These are phyloP conservation scores for Tanaodytes sp. DNA, from an alignment of 2,888 invertebrate species.

Conservation along the genomic window DNA sequence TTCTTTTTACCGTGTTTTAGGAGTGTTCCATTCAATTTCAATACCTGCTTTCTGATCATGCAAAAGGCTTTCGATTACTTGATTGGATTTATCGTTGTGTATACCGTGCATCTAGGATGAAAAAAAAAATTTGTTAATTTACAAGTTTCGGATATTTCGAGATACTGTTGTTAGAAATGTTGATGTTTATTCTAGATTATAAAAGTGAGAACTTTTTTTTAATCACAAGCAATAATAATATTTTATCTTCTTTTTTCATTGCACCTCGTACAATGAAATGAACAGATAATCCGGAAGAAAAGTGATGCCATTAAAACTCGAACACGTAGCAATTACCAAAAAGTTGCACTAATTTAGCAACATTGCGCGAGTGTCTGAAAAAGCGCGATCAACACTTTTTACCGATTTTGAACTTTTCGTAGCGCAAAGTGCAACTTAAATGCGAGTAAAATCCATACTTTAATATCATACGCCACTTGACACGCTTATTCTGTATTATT, in stretches of 20 bases:
- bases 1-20: slow-evolving; percentile 15
- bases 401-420: slow-evolving; percentile 21
- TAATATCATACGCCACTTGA: slow-evolving; percentile 27
- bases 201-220: no score
- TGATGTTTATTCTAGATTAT: no score
- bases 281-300: slow-evolving; percentile 1
- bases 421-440: slow-evolving; percentile 35
- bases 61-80: no score
- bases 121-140: no score
- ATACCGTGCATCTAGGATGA: no score
- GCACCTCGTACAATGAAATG: not conserved
- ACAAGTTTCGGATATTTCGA: no score
- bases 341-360: slow-evolving; percentile 26
- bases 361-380: slow-evolving; percentile 13
- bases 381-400: slow-evolving; percentile 19
- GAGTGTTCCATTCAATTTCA: slow-evolving; percentile 12
- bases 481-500: slow-evolving; percentile 11
- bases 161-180: no score
- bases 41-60: slow-evolving; percentile 12
- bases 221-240: no score
- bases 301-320: slow-evolving; percentile 17
- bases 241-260: no score
- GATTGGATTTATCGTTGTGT: no score
- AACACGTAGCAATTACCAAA: slow-evolving; percentile 3
- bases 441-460: slow-evolving; percentile 37